Base-by-base conservation (phyloP, 2,888 invertebrate species). In the Diaperis boleti region DNA sequence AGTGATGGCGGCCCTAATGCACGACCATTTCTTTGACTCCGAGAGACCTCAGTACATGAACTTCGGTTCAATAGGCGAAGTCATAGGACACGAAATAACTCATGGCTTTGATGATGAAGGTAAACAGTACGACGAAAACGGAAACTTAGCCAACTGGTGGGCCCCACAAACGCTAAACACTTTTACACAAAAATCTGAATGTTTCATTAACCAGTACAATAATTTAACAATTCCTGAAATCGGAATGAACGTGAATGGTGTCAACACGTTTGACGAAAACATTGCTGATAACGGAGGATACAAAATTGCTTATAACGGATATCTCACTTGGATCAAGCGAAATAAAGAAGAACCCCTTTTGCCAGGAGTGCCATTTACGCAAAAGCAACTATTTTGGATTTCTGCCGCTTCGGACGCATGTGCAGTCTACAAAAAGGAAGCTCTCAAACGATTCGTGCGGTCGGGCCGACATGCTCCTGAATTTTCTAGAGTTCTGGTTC, bases 131-230 rank as follows among this genome's bases (percentile, higher is more conserved):
- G 94, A 95, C 80, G 89, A 90, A 63, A 86, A 91, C 66, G 95
- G 95, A 8, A 94, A 95, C 80, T 82, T 95, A 60, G 86, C 89
- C 1, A 92, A 94, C 74, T 95, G 95, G 95, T 95, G 95, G 94
- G 88, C 89, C 68, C 84, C 89, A 49, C 82, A 85, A 65, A 94
- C 95, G 0, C 91, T 92, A 72, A 85, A 87, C 66, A 87, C 88
- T 33, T 95, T 93, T 78, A 82, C 92, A 56, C 85, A 89, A 66
- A 90, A 88, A 75, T 90, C 94, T 0, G 86, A 89, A 74, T 95
- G 95, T 78, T 92, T 95, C 72, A 92, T 95, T 68, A 85, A 93
- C 67, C 95, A 96, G 78, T 96, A 95, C 75, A 90, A 91, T 56
- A 93, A 94, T 81, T 95, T 90, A 77, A 90, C 91, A 0, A 90